phyloP scores from a whole-genome alignment of 2,113 vertebrate genomes.

The Alouatta palliata region DNA sequence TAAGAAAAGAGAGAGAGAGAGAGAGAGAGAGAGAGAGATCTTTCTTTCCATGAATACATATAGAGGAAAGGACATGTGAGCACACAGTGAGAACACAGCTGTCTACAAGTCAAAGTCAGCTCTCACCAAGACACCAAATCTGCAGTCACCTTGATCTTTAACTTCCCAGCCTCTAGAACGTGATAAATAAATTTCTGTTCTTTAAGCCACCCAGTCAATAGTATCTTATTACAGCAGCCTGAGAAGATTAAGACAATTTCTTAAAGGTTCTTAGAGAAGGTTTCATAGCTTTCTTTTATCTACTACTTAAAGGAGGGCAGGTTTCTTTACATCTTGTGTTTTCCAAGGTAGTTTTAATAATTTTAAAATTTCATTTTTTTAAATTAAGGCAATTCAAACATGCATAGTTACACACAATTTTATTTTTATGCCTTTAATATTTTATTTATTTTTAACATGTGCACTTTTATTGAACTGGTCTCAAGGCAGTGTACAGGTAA shows the following conservation, averaged over 20 bases:
- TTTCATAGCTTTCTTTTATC: not conserved
- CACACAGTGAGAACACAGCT: not conserved
- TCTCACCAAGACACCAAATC: not conserved
- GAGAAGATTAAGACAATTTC: not conserved
- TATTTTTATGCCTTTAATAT: not conserved
- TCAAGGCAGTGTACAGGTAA: too few species aligned
- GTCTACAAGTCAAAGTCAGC: not conserved
- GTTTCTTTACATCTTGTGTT: conserved; percentile 18
- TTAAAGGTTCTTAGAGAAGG: not conserved
- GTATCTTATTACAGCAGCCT: not conserved
- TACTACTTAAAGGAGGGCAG: not conserved
- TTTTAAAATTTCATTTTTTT: conserved; percentile 36
- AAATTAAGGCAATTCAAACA: conserved; percentile 8
- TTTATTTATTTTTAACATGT: not conserved
- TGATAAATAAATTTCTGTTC: not conserved
- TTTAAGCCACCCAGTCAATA: not conserved
- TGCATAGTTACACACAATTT: not conserved
- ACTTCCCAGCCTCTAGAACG: not conserved
- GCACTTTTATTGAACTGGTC: too few species aligned
- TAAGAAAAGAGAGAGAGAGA: not conserved
- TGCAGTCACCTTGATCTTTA: not conserved
- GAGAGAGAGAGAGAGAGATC: not conserved
- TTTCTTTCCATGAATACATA: not conserved
- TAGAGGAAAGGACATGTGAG: not conserved
- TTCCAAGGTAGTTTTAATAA: not conserved